Evolutionary conservation across 2,113 vertebrate species (phyloP), one percentile per base, ranked within the genome.

Genomic region (Aldabrachelys gigantea): DNA sequence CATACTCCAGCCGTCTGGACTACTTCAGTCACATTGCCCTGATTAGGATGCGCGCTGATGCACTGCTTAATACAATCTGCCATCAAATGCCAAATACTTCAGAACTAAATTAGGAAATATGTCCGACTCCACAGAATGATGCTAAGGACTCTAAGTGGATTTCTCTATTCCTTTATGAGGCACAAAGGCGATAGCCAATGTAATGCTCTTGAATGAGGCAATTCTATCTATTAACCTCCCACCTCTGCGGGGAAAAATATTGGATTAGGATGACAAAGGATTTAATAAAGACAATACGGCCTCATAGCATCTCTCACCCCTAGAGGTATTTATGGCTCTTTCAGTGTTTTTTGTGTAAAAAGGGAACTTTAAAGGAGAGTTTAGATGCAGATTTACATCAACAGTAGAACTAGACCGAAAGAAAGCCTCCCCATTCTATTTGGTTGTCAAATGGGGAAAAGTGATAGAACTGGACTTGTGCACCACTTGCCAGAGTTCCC

Each of bases 21-120:
- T 85, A 92, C 98, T 97, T 97, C 96, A 92, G 95, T 92, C 93
- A 85, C 95, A 93, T 95, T 96, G 88, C 97, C 95, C 97, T 98
- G 97, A 98, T 98, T 97, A 98, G 97, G 94, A 98, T 97, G 96
- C 84, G 4, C 3, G 49, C 87, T 41, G 41, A 87, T 31, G 80
- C 93, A 5, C 93, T 24, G 90, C 94, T 96, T 82, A 88, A 94
- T 72, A n/a, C 96, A 89, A 95, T 72, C 98, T 95, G 98, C 97
- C 96, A 84, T 44, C 53, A 24, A 76, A 94, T 10, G 88, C 95
- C 97, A 96, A 96, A 94, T 27, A 53, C 90, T 80, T 95, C 89
- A 75, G 94, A 88, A 90, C 62, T 78, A 41, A 85, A 93, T 89
- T 7, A 94, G 97, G 95, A 94, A 85, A 88, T 44, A 59, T 10